Evolutionary conservation across 2,888 invertebrate species (phyloP).

Genomic region (Ectropis crepuscularia): DNA sequence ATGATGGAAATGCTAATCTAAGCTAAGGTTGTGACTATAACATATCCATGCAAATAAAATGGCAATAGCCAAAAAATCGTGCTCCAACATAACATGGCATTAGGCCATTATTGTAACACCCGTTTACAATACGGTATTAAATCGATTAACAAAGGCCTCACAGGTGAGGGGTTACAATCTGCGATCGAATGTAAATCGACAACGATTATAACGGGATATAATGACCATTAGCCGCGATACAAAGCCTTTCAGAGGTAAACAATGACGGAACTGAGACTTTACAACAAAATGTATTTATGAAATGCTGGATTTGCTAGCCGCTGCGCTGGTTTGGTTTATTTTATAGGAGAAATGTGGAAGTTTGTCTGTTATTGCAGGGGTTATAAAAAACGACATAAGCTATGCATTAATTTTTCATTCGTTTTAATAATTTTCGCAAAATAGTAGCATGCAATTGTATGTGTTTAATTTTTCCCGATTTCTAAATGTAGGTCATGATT

Average conservation of each 20-base stretch:
- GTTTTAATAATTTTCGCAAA: too few relatives aligned
- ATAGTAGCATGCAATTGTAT: too few relatives aligned
- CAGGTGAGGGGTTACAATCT: conserved; percentile 42
- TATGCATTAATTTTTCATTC: too few relatives aligned
- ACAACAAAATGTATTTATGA: conserved; percentile 22
- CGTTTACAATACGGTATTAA: conserved; percentile 36
- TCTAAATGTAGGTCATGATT: too few relatives aligned
- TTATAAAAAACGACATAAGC: too few relatives aligned
- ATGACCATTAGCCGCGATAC: conserved; percentile 42
- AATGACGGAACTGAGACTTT: conserved; percentile 39
- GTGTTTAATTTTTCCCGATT: too few relatives aligned
- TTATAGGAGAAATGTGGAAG: neutral
- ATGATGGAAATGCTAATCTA: neutral
- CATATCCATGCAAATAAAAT: neutral
- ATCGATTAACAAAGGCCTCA: conserved; percentile 40
- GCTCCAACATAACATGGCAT: neutral
- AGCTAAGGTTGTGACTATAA: neutral
- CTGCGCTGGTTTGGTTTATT: conserved; percentile 22
- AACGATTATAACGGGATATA: conserved; percentile 43
- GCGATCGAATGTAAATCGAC: conserved; percentile 46
- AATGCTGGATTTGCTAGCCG: conserved; percentile 24
- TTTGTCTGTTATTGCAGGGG: too few relatives aligned
- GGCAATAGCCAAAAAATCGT: neutral
- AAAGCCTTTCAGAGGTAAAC: conserved; percentile 36
- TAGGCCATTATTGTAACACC: conserved; percentile 19